Conservation (phyloP, 2,113 vertebrate species). For the Dermatemys mawii region DNA sequence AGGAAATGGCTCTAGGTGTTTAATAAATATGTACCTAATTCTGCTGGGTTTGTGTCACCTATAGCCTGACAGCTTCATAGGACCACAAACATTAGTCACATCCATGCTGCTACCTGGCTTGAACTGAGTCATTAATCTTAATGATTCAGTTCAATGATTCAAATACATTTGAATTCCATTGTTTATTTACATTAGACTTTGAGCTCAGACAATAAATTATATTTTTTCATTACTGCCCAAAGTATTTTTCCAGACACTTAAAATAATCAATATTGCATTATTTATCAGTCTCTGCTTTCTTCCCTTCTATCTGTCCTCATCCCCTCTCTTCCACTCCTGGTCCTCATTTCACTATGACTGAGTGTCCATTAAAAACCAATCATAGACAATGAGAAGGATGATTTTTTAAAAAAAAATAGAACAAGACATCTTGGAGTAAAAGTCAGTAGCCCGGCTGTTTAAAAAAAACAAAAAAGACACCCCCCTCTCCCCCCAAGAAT, state of each 20-base stretch:
- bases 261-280: background rate
- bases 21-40: background rate
- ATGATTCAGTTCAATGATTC: too few species aligned
- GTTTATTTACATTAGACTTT: background rate
- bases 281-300: background rate
- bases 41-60: background rate
- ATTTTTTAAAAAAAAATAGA: background rate
- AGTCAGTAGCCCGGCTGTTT: background rate
- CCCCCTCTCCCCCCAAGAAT: too few species aligned
- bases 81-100: background rate
- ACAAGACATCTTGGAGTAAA: rapidly evolving
- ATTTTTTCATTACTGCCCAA: background rate
- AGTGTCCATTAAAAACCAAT: background rate
- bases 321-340: background rate
- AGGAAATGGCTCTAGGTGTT: background rate
- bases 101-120: background rate
- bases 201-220: background rate
- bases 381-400: background rate
- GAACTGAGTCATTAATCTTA: background rate
- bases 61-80: background rate
- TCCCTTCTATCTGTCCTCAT: background rate
- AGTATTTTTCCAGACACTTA: background rate
- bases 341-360: background rate
- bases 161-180: background rate
- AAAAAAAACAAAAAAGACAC: background rate